Evolutionary conservation across 2,113 vertebrate genomes (phyloP).

Genomic region (Campylorhamphus procurvoides): DNA sequence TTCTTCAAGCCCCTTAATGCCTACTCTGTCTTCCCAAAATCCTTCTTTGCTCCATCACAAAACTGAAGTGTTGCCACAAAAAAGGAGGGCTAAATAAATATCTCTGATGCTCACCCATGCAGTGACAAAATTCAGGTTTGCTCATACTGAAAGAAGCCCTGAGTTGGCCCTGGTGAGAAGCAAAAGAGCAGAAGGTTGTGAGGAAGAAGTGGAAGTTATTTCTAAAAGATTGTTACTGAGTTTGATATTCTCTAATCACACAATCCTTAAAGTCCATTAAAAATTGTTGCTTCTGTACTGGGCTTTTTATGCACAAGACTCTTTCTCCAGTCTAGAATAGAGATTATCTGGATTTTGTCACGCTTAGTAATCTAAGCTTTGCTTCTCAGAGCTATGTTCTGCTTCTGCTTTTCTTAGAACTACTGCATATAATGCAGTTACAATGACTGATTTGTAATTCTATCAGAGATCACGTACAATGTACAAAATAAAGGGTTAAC

Average conservation of each 20-base stretch:
- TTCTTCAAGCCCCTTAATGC: background rate
- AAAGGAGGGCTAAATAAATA: background rate
- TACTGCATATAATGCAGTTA: background rate
- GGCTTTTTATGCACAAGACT: background rate
- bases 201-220: background rate
- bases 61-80: background rate
- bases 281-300: background rate
- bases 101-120: background rate
- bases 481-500: constrained; percentile 46
- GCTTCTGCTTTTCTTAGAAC: background rate
- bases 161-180: background rate
- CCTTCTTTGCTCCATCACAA: background rate
- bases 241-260: background rate
- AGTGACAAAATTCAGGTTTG: background rate
- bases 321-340: background rate
- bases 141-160: background rate
- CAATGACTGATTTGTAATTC: background rate
- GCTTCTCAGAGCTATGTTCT: background rate
- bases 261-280: background rate
- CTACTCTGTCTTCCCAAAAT: background rate
- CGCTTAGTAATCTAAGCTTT: background rate
- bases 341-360: constrained; percentile 30
- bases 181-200: background rate
- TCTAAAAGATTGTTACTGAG: background rate
- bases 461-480: background rate